phyloP scores from a whole-genome alignment of 1,140 invertebrate species.

The Cryptotermes secundus region DNA sequence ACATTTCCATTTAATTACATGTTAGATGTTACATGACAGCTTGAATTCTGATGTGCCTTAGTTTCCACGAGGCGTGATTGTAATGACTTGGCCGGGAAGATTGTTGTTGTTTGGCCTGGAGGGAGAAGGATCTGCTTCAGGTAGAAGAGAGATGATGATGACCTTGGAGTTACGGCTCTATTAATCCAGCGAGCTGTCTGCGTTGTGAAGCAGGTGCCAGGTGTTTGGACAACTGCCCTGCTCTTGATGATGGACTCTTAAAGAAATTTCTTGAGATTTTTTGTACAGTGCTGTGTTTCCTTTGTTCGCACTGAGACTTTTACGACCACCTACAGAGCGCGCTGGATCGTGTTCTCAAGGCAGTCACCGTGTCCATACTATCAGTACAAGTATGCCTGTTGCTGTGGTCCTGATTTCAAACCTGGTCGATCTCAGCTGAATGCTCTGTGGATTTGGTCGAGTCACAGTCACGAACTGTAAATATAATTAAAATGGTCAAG shows the following conservation, averaged over 20 bases:
- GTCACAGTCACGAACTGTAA: too few species aligned
- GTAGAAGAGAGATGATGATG: not conserved
- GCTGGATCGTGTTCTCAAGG: too few species aligned
- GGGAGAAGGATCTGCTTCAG: not conserved
- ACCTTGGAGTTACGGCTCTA: conserved; percentile 4
- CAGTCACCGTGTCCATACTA: too few species aligned
- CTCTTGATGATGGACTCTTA: not conserved
- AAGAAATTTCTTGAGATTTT: not conserved
- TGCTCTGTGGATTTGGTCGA: too few species aligned
- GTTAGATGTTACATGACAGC: not conserved
- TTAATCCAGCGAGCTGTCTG: not conserved
- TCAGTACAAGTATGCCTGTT: too few species aligned
- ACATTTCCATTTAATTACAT: not conserved
- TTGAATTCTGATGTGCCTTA: too few species aligned
- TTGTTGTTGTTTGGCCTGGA: not conserved
- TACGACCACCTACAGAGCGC: not conserved
- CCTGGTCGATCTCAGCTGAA: too few species aligned
- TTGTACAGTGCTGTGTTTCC: not conserved
- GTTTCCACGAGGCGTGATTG: too few species aligned
- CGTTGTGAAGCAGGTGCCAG: not conserved
- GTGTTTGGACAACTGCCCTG: not conserved
- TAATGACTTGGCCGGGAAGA: too few species aligned
- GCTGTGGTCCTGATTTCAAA: too few species aligned
- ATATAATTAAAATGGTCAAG: too few species aligned
- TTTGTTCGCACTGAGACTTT: not conserved